Evolutionary conservation across 2,888 invertebrate genomes (phyloP).

Genomic region (Erannis defoliaria): DNA sequence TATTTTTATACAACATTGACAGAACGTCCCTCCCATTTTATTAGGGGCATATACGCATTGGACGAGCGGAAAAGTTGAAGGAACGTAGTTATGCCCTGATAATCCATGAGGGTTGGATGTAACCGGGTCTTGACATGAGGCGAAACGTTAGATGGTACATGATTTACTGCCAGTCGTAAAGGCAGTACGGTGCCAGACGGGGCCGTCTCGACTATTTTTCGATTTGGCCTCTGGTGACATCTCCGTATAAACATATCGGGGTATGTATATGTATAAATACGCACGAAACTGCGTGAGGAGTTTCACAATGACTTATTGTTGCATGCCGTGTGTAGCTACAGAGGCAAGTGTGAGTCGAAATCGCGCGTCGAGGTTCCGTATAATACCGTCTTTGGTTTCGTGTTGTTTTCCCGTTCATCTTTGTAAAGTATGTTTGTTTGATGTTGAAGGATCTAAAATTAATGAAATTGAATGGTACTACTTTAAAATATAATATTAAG

Average conservation of each 20-base stretch:
- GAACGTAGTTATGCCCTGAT: conserved; percentile 29
- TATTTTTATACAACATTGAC: conserved; percentile 23
- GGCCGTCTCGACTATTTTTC: conserved; percentile 41
- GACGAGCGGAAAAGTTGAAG: conserved; percentile 22
- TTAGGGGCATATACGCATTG: conserved; percentile 24
- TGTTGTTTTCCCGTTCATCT: too few species aligned
- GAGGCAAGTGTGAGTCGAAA: too few species aligned
- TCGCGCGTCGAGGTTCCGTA: too few species aligned
- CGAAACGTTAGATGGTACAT: conserved; percentile 37
- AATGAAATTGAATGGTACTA: too few species aligned
- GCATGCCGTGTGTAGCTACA: conserved; percentile 27
- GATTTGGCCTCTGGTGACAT: conserved; percentile 36
- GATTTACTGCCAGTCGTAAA: conserved; percentile 54
- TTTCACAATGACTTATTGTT: conserved; percentile 32
- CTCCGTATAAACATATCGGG: conserved; percentile 26
- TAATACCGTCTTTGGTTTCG: too few species aligned
- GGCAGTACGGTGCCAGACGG: conserved; percentile 50
- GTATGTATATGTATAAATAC: conserved; percentile 1
- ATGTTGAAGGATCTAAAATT: too few species aligned
- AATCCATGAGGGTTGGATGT: conserved; percentile 24
- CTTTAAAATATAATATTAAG: too few species aligned
- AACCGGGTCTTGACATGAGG: conserved; percentile 39
- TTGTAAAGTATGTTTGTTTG: too few species aligned
- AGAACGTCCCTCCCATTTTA: conserved; percentile 27
- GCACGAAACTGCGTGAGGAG: conserved; percentile 31